Evolutionary conservation across 2,797 vertebrate genomes (phyloP), one percentile per base, ranked within the genome.

Genomic region (Amniataba percoides): DNA sequence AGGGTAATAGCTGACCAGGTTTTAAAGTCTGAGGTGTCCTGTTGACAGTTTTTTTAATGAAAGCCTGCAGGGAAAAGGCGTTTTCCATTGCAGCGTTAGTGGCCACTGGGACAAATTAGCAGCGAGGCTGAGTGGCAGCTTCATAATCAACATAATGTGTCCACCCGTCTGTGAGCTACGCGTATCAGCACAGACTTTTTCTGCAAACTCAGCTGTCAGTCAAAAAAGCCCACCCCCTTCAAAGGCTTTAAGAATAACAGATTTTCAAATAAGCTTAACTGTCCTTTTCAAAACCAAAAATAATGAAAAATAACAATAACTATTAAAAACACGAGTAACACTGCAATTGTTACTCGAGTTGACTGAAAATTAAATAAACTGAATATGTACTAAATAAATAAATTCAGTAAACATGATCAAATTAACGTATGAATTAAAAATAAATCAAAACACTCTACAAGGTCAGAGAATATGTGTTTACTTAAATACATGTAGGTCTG

Each of bases 141-240:
- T 14, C 6, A 1, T 11, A 15, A 4, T 27, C n/a, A 55, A 2
- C 27, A 23, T 46, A 19, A 63, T 63, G 39, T 21, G 31, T 57
- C 10, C 55, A 31, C 21, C 3, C 0, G 52, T 31, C 27, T 39
- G 42, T 64, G n/a, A 36, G 3, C 11, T 64, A 36, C 34, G 43
- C 46, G 14, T 42, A 52, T 51, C 0, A 12, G 62, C 46, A 59
- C 23, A 65, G 27, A 39, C 27, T 56, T 9, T 43, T 19, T 19
- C 12, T 21, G 62, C 27, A 21, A 6, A 12, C 11, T 55, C 43
- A 64, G 21, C 23, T 65, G 52, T 58, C 53, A 74, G 12, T 64
- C 7, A 58, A 25, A 51, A n/a, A 15, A 52, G 14, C 5, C 7
- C 31, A 1, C 3, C n/a, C 7, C n/a, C n/a, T n/a, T 3, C 6